Evolutionary conservation across 2,888 invertebrate genomes (phyloP).

Genomic region (Acrobasis suavella): DNA sequence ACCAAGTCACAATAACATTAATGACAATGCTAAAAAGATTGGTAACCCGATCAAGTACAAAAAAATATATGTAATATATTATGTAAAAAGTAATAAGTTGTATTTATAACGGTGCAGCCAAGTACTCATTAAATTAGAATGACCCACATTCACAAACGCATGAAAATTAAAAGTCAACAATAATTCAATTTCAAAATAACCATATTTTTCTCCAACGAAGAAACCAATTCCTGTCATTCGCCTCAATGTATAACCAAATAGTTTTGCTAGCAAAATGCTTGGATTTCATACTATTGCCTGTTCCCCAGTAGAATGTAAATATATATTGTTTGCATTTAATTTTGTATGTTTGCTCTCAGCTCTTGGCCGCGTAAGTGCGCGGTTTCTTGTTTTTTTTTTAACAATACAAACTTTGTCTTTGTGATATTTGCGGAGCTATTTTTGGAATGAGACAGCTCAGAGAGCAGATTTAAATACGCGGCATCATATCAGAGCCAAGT

Average conservation of each 20-base stretch:
- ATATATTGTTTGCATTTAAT: conserved; percentile 33
- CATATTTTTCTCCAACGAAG: not conserved
- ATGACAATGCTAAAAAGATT: too few species aligned
- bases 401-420: not conserved
- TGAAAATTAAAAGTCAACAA: too few species aligned
- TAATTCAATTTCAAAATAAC: too few species aligned
- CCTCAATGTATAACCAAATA: conserved; percentile 17
- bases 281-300: conserved; percentile 29
- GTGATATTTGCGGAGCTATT: conserved; percentile 8
- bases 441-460: not conserved
- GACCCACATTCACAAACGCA: too few species aligned
- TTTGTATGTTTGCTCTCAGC: conserved; percentile 25
- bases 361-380: conserved; percentile 9
- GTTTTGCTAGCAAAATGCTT: conserved; percentile 23
- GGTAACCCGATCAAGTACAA: too few species aligned
- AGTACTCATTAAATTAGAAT: too few species aligned
- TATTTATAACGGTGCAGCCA: too few species aligned
- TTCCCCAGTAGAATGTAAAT: conserved; percentile 22
- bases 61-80: too few species aligned
- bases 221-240: conserved; percentile 9
- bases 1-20: too few species aligned
- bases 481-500: too few species aligned
- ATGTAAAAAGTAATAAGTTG: too few species aligned
- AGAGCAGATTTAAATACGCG: too few species aligned
- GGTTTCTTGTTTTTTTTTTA: conserved; percentile 8